Conservation (phyloP, 2,888 invertebrate species). For the Ramazzottius varieornatus region DNA sequence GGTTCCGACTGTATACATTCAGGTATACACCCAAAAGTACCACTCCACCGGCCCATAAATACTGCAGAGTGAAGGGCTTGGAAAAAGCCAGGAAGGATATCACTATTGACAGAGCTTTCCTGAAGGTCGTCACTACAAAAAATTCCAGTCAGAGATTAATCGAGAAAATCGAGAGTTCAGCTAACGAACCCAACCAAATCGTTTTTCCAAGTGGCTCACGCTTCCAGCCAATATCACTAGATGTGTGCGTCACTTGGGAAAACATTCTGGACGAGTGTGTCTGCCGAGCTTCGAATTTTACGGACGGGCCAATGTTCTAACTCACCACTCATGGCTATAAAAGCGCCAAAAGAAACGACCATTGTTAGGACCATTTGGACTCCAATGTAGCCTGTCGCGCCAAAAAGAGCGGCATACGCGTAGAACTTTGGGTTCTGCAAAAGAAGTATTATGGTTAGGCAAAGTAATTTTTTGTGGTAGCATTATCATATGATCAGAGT, state of each 20-base stretch:
- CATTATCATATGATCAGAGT: slow-evolving; percentile 13
- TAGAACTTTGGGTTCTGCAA: slow-evolving; percentile 40
- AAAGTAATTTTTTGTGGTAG: no score
- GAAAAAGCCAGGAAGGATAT: slow-evolving; percentile 74
- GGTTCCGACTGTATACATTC: slow-evolving; percentile 60
- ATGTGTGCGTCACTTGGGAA: background rate
- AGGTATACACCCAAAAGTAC: slow-evolving; percentile 71
- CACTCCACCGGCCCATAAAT: slow-evolving; percentile 59
- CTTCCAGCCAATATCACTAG: no score
- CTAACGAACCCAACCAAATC: no score
- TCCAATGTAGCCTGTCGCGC: slow-evolving; percentile 66
- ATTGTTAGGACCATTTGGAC: slow-evolving; percentile 70
- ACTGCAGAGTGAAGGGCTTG: slow-evolving; percentile 77
- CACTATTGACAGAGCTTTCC: slow-evolving; percentile 70
- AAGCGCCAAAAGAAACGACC: slow-evolving; percentile 64
- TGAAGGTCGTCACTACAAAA: slow-evolving; percentile 45
- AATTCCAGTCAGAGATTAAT: slow-evolving; percentile 3
- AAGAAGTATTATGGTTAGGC: no score
- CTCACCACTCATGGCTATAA: slow-evolving; percentile 52
- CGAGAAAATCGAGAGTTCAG: background rate
- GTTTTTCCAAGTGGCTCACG: no score
- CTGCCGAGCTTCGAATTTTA: background rate
- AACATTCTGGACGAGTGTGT: background rate
- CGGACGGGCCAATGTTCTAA: background rate
- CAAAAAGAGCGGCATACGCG: slow-evolving; percentile 56